Conservation (phyloP, 2,797 vertebrate genomes). For the Arnoldichthys spilopterus region DNA sequence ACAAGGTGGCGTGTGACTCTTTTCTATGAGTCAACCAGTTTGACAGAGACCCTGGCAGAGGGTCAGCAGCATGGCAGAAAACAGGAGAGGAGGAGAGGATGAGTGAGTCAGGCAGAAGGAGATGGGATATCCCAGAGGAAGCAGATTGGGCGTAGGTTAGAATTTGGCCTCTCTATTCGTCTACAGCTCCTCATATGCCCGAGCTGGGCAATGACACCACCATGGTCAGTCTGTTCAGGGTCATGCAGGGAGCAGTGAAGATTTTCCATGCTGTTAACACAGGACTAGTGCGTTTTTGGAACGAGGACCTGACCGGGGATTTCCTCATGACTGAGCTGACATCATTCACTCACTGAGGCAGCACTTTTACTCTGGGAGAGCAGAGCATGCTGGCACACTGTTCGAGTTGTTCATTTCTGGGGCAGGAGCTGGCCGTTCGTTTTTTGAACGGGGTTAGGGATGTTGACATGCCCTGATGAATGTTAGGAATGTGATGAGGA, state of each 20-base stretch:
- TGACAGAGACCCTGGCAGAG: slow-evolving; percentile 41
- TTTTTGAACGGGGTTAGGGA: slow-evolving; percentile 23
- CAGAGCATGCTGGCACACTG: slow-evolving; percentile 22
- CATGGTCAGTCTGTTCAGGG: slow-evolving; percentile 45
- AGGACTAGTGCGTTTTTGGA: slow-evolving; percentile 47
- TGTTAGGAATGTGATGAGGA: slow-evolving; percentile 31
- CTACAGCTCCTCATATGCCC: background rate
- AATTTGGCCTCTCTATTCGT: slow-evolving; percentile 44
- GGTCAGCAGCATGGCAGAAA: slow-evolving; percentile 65
- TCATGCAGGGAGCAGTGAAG: slow-evolving; percentile 51
- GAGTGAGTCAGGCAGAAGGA: slow-evolving; percentile 59
- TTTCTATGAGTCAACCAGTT: slow-evolving; percentile 30
- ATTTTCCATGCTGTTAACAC: slow-evolving; percentile 67
- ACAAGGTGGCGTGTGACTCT: slow-evolving; percentile 32
- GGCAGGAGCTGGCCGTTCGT: slow-evolving; percentile 11
- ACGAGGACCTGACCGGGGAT: slow-evolving; percentile 68
- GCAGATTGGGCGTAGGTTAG: slow-evolving; percentile 30
- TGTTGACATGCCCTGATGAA: slow-evolving; percentile 28
- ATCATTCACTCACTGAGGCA: slow-evolving; percentile 35
- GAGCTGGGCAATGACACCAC: slow-evolving; percentile 11
- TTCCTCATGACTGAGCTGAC: slow-evolving; percentile 68
- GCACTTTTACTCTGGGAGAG: slow-evolving; percentile 16
- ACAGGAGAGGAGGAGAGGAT: slow-evolving; percentile 65
- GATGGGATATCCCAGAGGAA: slow-evolving; percentile 57
- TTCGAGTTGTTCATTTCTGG: slow-evolving; percentile 19